A percentile compares a stretch with the other conserved stretches of the same genome.
phyloP scores from a whole-genome alignment of 2,797 vertebrate species.

The Helicolenus hilgendorfi region DNA sequence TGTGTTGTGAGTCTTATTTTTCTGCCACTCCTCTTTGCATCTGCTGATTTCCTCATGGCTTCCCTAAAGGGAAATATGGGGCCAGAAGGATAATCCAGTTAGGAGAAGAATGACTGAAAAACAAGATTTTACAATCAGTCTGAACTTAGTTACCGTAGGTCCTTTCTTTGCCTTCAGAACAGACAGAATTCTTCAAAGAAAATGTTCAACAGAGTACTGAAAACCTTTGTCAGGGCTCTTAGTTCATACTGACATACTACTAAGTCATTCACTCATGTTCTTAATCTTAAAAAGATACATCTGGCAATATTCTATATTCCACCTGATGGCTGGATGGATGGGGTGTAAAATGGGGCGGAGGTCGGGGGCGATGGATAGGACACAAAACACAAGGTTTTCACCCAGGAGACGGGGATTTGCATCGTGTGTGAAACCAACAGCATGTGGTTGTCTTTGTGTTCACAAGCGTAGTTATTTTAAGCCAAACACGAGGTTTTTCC shows the following conservation, averaged over 20 bases:
- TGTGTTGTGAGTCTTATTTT: neutral
- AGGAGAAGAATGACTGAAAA: slow-evolving; percentile 6
- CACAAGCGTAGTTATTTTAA: neutral
- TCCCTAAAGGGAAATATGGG: slow-evolving; percentile 21
- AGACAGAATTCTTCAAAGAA: neutral
- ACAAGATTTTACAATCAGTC: neutral
- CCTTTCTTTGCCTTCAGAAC: neutral
- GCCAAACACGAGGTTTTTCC: neutral
- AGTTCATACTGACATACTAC: neutral
- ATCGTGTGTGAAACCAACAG: neutral
- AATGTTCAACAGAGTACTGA: neutral
- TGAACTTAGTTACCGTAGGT: neutral
- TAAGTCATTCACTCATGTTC: neutral
- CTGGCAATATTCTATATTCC: neutral
- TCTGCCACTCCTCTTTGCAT: neutral
- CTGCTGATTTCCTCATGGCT: slow-evolving; percentile 13
- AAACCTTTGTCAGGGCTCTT: neutral
- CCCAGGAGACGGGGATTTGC: neutral
- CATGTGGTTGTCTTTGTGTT: neutral
- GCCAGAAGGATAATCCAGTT: neutral
- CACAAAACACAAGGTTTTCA: neutral
- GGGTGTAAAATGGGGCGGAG: neutral
- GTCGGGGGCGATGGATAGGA: neutral
- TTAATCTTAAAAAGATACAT: neutral
- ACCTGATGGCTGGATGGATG: neutral